Conservation (phyloP, 2,113 vertebrate genomes). For the rat (Rattus norvegicus) region DNA sequence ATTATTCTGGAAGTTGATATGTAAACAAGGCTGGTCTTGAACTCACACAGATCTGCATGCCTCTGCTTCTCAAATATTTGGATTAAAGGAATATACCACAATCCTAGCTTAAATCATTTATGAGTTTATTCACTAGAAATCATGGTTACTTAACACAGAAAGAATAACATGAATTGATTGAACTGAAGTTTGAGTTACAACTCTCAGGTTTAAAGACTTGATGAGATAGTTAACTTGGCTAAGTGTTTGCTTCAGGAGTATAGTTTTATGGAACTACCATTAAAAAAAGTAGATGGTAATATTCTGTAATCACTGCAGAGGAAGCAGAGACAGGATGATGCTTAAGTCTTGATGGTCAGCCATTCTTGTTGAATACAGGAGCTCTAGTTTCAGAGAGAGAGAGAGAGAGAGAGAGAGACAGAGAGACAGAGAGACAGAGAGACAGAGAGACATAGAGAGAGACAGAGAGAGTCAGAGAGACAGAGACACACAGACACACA, state of each 20-base stretch:
- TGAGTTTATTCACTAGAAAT: background rate
- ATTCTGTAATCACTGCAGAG: background rate
- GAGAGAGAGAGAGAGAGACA: background rate
- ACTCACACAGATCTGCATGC: background rate
- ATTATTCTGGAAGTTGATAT: background rate
- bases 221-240: background rate
- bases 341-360: background rate
- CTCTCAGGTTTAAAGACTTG: background rate
- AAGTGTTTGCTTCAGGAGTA: background rate
- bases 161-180: background rate
- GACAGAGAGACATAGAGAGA: background rate
- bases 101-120: background rate
- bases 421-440: background rate
- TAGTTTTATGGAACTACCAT: too few species aligned
- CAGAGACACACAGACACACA: background rate
- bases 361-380: background rate
- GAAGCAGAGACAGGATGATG: too few species aligned
- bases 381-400: background rate
- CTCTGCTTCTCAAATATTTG: background rate
- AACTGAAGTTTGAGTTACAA: slow-evolving; percentile 12
- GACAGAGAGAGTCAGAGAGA: background rate
- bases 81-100: background rate
- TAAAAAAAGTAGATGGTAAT: background rate
- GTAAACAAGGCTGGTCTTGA: background rate
- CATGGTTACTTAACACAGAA: background rate